Evolutionary conservation across 2,113 vertebrate genomes (phyloP), one percentile per base, ranked within the genome.

Genomic region (Chloebia gouldiae): DNA sequence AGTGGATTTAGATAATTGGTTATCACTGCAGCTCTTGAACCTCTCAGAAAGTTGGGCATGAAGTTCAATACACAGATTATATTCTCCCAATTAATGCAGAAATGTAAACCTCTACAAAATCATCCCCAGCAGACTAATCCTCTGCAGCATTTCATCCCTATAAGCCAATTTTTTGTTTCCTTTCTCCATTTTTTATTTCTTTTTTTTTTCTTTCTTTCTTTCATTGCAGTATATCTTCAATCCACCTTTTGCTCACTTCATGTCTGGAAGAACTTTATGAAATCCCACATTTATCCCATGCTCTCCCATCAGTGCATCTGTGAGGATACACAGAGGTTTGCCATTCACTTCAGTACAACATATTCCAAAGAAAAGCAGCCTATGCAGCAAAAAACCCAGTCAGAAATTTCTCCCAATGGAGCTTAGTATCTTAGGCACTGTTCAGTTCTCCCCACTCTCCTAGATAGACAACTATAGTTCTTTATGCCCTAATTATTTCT

Each of bases 401-500:
- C 47, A 66, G 64, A 92, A 37, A 40, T 19, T 75, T 69, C 81
- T 86, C 65, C 61, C 82, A 70, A 61, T 23, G 25, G 59, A 93
- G 77, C 35, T 51, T 37, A 31, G 37, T 28, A 75, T 86, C 71
- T 94, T 42, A 83, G 47, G 64, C 68, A 73, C 11, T 35, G 65
- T 47, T 88, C 77, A 60, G 60, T 75, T 73, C 49, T 93, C 49
- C 77, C 83, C 88, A 81, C 56, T 86, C 80, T 86, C 72, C 95
- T 40, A 92, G 68, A 96, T 4, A 96, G 72, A 78, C 84, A 91
- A 69, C 51, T 93, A 15, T 37, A 61, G 66, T 44, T 72, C 79
- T 93, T 91, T 91, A 54, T 91, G 86, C 37, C 69, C 57, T 93
- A 95, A 95, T 87, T 95, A 95, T 86, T 92, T 94, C 91, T 86